These are phyloP conservation scores for Salvelinus fontinalis DNA, from an alignment of 2,113 vertebrate species.

Conservation along the genomic window DNA sequence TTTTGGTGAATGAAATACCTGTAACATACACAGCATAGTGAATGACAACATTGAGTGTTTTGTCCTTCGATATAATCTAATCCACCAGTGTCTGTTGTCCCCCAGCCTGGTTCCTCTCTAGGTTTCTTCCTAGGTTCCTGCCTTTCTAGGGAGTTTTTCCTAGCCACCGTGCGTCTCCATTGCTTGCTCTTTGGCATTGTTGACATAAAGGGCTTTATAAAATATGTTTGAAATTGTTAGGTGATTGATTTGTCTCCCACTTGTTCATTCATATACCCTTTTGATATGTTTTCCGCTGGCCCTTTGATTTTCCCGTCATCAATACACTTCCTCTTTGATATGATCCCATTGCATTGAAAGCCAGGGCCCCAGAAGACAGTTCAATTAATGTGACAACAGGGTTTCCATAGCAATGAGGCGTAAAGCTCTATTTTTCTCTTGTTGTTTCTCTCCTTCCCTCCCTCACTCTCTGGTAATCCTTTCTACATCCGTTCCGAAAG, in stretches of 20 bases:
- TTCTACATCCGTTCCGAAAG: neutral
- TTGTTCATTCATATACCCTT: conserved; percentile 19
- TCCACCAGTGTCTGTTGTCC: no score
- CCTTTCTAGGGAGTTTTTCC: no score
- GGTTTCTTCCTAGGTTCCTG: no score
- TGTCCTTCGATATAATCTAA: no score
- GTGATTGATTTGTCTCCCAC: conserved; percentile 6
- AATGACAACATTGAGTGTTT: no score
- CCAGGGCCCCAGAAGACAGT: neutral
- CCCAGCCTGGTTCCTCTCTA: no score
- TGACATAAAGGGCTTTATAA: no score
- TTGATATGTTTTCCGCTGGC: conserved; percentile 34
- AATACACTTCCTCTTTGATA: conserved; percentile 2
- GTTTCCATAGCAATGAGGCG: neutral
- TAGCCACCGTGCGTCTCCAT: no score
- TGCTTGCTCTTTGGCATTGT: no score
- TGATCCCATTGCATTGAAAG: neutral
- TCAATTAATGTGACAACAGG: neutral
- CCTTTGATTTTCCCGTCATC: conserved; percentile 33
- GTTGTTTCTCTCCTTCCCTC: neutral
- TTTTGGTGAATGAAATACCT: no score
- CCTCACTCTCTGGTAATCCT: neutral
- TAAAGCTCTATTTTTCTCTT: neutral
- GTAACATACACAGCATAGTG: no score
- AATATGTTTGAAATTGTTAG: no score